Percentiles rank a stretch among this genome's conserved stretches.
phyloP scores from a whole-genome alignment of 2,797 vertebrate species.

The Ctenosaura bakeri region DNA sequence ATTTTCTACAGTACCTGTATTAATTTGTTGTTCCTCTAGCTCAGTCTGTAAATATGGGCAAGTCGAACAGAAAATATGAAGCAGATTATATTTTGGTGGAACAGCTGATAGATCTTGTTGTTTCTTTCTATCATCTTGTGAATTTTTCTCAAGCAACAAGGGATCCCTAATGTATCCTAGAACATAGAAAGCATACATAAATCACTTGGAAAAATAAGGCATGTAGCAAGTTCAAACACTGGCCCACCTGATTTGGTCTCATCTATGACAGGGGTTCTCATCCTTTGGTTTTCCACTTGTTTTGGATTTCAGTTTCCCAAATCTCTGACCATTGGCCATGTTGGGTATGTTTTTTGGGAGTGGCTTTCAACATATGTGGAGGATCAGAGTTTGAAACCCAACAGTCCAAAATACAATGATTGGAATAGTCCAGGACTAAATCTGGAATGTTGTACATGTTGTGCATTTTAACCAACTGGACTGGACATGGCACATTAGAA shows the following conservation, averaged over 20 bases:
- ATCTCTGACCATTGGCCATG: no score
- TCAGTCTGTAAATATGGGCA: slow-evolving; percentile 60
- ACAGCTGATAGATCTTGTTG: slow-evolving; percentile 71
- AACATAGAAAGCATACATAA: slow-evolving; percentile 2
- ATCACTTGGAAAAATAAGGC: background rate
- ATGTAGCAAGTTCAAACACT: background rate
- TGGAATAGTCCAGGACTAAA: background rate
- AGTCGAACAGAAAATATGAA: slow-evolving; percentile 61
- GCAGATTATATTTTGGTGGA: slow-evolving; percentile 71
- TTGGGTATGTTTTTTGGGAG: no score
- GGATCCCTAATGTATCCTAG: slow-evolving; percentile 70
- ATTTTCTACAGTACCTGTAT: slow-evolving; percentile 49
- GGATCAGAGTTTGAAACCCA: no score
- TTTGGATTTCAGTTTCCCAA: no score
- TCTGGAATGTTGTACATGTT: background rate
- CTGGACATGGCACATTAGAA: slow-evolving; percentile 19
- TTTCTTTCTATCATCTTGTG: slow-evolving; percentile 54
- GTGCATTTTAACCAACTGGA: background rate
- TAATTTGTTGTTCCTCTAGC: slow-evolving; percentile 47
- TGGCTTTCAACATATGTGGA: no score
- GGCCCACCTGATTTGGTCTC: background rate
- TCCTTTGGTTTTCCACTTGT: background rate
- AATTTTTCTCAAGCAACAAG: slow-evolving; percentile 63
- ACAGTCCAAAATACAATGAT: background rate
- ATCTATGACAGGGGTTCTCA: background rate